Conservation (phyloP, 2,113 vertebrate genomes). For the Syrmaticus mikado region DNA sequence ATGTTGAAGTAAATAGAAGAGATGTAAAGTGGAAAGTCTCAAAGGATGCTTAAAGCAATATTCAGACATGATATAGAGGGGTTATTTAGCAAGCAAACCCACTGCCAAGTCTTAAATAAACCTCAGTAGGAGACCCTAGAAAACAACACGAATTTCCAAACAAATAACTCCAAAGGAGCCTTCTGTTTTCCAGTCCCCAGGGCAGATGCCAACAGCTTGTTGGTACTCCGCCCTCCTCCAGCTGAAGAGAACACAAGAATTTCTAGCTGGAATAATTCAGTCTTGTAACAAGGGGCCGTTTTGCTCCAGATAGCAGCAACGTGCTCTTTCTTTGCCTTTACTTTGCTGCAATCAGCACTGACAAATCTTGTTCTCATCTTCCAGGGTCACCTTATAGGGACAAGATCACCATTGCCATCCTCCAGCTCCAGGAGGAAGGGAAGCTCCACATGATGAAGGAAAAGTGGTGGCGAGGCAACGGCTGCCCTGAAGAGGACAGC, state of each 20-base stretch:
- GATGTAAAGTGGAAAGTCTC: background rate
- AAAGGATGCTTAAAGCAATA: conserved; percentile 10
- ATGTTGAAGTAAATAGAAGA: conserved; percentile 1
- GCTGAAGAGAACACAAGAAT: background rate
- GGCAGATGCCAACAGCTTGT: background rate
- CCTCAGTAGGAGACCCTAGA: background rate
- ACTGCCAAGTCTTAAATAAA: conserved; percentile 37
- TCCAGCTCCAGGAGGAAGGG: conserved; percentile 97
- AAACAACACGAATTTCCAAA: background rate
- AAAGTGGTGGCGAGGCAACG: conserved; percentile 97
- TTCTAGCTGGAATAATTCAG: background rate
- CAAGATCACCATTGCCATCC: conserved; percentile 96
- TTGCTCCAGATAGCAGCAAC: background rate
- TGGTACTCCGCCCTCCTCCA: background rate
- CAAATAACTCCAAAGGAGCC: background rate
- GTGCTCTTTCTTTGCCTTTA: background rate
- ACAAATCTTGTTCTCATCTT: background rate
- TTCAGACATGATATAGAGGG: background rate
- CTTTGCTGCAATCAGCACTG: background rate
- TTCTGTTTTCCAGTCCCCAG: background rate
- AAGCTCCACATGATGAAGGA: conserved; percentile 99
- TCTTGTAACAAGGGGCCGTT: background rate
- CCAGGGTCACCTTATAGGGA: conserved; percentile 95
- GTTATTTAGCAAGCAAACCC: conserved; percentile 14
- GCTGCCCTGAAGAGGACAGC: conserved; percentile 95